Evolutionary conservation across 1,140 invertebrate genomes (phyloP).

Genomic region (Caenorhabditis inopinata): DNA sequence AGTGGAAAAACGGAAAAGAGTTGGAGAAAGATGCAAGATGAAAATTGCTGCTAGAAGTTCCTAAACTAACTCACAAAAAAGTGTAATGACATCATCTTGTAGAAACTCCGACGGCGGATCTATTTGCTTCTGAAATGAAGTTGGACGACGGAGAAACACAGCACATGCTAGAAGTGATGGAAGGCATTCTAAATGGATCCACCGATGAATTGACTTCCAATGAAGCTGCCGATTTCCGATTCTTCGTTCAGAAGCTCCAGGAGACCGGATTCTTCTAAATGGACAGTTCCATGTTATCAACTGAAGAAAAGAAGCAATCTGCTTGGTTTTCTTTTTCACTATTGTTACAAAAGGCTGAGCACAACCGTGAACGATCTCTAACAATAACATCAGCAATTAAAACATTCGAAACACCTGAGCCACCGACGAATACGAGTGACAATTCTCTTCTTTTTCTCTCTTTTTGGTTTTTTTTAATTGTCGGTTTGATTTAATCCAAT

Average conservation of each 20-base stretch:
- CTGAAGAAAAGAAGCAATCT: too few relatives aligned
- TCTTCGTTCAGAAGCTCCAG: slow-evolving; percentile 89
- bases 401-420: background rate
- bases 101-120: slow-evolving; percentile 94
- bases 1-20: background rate
- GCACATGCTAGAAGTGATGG: slow-evolving; percentile 87
- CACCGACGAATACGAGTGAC: slow-evolving; percentile 30
- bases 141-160: slow-evolving; percentile 83
- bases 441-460: background rate
- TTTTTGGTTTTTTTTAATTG: background rate
- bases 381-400: background rate
- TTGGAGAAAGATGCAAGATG: background rate
- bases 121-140: slow-evolving; percentile 82
- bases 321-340: too few relatives aligned
- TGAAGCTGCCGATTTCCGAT: slow-evolving; percentile 91
- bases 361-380: slow-evolving; percentile 12
- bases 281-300: background rate
- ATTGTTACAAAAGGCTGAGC: too few relatives aligned
- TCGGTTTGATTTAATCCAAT: background rate
- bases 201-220: slow-evolving; percentile 86
- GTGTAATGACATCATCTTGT: slow-evolving; percentile 59
- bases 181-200: slow-evolving; percentile 93
- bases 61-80: too few relatives aligned
- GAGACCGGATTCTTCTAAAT: slow-evolving; percentile 84
- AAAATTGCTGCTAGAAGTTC: slow-evolving; percentile 1